These are phyloP conservation scores for Craterocephalus amniculus DNA, from an alignment of 2,797 vertebrate genomes.

Conservation along the genomic window DNA sequence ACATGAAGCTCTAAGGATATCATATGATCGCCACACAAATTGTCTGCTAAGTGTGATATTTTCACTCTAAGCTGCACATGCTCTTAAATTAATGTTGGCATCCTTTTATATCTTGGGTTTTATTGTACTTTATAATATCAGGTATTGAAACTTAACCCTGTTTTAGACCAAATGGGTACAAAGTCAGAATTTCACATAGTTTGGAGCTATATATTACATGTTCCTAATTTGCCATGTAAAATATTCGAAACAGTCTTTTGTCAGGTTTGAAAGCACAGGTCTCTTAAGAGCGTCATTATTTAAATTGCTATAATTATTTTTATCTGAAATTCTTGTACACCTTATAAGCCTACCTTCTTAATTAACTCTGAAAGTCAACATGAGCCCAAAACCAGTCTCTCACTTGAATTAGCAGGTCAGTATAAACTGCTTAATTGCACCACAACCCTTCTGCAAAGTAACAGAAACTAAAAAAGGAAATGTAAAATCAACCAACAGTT, in stretches of 20 bases:
- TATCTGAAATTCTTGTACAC: background rate
- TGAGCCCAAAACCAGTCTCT: slow-evolving; percentile 2
- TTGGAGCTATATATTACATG: background rate
- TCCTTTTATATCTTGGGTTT: slow-evolving; percentile 10
- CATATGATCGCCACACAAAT: background rate
- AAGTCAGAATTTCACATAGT: too few relatives aligned
- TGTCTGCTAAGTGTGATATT: background rate
- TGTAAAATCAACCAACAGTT: slow-evolving; percentile 1
- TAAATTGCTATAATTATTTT: background rate
- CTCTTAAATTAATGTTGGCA: background rate
- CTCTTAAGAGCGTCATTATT: background rate
- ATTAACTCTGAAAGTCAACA: slow-evolving; percentile 2
- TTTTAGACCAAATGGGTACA: background rate
- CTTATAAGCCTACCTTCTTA: background rate
- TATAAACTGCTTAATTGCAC: slow-evolving; percentile 24
- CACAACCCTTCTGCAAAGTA: slow-evolving; percentile 6
- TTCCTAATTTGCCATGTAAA: background rate
- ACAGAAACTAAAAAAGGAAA: slow-evolving; percentile 6
- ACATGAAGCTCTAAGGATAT: background rate
- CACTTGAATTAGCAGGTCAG: slow-evolving; percentile 19
- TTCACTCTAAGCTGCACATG: background rate
- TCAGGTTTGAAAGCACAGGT: background rate
- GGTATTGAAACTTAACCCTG: slow-evolving; percentile 4
- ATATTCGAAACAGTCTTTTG: too few relatives aligned
- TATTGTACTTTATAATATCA: background rate